These are phyloP conservation scores for Buteo buteo DNA, from an alignment of 2,113 vertebrate genomes.

Conservation along the genomic window DNA sequence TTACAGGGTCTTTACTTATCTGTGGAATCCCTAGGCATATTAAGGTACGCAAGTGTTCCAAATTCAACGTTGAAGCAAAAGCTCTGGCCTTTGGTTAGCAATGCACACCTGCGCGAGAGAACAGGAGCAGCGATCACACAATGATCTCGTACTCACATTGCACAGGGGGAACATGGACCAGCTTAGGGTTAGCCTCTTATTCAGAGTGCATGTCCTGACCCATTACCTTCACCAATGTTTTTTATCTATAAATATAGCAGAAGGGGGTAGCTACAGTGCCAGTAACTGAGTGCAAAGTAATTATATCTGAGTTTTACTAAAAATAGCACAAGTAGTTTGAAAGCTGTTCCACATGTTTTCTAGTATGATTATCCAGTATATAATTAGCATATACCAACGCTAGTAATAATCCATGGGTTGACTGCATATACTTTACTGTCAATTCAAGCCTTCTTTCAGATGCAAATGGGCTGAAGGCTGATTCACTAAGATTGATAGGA, in stretches of 20 bases:
- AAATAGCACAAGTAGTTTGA: neutral
- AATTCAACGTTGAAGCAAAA: accelerated
- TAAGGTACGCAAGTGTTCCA: neutral
- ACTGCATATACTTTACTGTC: neutral
- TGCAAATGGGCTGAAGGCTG: neutral
- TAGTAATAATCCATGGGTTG: neutral
- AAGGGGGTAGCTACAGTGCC: neutral
- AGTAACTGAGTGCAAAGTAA: neutral
- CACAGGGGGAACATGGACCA: neutral
- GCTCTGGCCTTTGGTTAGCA: neutral
- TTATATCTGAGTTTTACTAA: neutral
- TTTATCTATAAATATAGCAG: neutral
- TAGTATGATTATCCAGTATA: neutral
- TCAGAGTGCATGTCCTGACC: neutral
- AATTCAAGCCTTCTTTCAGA: neutral
- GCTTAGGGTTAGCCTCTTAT: neutral
- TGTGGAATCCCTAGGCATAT: neutral
- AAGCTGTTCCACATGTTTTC: neutral
- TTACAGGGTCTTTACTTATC: neutral
- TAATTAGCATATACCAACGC: neutral
- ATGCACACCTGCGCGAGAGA: accelerated
- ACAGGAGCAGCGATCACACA: neutral
- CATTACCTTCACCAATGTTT: neutral
- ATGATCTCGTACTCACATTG: accelerated
- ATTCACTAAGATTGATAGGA: neutral